Conservation (phyloP, 2,888 invertebrate species). For the Dryobotodes eremita region DNA sequence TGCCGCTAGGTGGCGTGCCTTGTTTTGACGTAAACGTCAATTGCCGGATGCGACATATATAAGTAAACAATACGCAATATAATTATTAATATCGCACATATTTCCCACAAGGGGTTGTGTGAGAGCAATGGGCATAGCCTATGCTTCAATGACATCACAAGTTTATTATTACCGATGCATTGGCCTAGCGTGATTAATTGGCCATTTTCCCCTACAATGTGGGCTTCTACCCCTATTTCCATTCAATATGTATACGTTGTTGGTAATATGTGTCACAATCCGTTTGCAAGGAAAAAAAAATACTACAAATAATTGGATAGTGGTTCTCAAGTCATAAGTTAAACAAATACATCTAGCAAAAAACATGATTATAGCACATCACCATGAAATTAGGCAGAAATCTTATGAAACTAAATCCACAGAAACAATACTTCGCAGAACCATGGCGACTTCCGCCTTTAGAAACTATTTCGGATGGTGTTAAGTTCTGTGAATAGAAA, state of each 20-base stretch:
- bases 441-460: background rate
- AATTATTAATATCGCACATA: background rate
- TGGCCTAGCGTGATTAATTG: slow-evolving; percentile 20
- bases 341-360: no score
- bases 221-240: background rate
- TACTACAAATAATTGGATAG: no score
- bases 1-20: no score
- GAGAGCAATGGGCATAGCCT: background rate
- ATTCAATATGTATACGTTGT: background rate
- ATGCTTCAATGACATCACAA: slow-evolving; percentile 14
- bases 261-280: no score
- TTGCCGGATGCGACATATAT: no score
- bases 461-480: slow-evolving; percentile 26
- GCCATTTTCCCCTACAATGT: background rate
- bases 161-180: background rate
- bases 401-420: background rate
- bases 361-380: background rate
- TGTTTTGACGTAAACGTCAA: no score
- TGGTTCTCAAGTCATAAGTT: no score
- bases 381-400: background rate
- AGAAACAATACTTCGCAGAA: background rate
- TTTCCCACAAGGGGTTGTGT: background rate
- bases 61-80: background rate
- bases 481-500: slow-evolving; percentile 48
- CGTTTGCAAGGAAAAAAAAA: background rate